Percentiles rank a stretch among this genome's conserved stretches.
Evolutionary conservation across 2,888 invertebrate species (phyloP).

Genomic region (Hydrotaea cyrtoneurina): DNA sequence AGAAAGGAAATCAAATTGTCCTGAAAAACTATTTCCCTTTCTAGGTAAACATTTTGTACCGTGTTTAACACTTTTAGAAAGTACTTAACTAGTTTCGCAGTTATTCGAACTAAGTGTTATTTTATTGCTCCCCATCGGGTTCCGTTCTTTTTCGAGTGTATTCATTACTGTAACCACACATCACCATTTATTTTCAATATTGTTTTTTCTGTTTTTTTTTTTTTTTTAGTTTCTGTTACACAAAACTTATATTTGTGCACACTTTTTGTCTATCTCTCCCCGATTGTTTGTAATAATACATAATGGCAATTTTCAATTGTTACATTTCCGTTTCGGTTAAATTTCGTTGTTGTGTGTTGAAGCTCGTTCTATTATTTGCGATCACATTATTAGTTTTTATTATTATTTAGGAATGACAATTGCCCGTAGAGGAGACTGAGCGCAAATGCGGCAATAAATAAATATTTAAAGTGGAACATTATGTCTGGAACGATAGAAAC

Average conservation of each 20-base stretch:
- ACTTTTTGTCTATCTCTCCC: not conserved
- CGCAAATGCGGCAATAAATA: not conserved
- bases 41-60: too few relatives aligned
- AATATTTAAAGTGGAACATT: slow-evolving; percentile 13
- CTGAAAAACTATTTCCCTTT: too few relatives aligned
- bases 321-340: slow-evolving; percentile 57
- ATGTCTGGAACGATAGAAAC: not conserved
- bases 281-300: not conserved
- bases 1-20: too few relatives aligned
- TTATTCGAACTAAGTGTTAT: too few relatives aligned
- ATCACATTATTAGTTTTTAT: slow-evolving; percentile 14
- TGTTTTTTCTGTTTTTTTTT: not conserved
- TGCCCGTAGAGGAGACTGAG: not conserved
- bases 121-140: too few relatives aligned
- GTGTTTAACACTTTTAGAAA: too few relatives aligned
- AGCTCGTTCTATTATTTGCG: not conserved
- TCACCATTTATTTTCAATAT: too few relatives aligned
- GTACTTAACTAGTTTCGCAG: too few relatives aligned
- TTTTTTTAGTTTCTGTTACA: not conserved
- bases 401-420: not conserved
- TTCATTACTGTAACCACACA: not conserved
- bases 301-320: slow-evolving; percentile 53
- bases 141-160: not conserved
- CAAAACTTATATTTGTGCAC: not conserved
- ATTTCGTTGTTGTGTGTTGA: not conserved